Percentiles rank a stretch among this genome's conserved stretches.
Evolutionary conservation across 1,140 invertebrate genomes (phyloP).

Genomic region (Carposina sasakii): DNA sequence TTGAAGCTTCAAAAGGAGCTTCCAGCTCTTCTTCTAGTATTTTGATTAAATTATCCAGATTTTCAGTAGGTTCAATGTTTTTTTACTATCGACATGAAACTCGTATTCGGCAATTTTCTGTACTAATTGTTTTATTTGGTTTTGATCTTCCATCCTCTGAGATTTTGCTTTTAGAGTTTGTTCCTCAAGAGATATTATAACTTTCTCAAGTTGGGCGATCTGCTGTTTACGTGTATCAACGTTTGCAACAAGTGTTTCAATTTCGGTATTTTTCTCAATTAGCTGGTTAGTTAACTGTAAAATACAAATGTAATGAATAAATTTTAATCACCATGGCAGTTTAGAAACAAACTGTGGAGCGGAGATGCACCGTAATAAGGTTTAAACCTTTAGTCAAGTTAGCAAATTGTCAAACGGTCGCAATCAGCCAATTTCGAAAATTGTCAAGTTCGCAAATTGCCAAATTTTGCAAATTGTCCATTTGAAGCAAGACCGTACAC

Average conservation of each 20-base stretch:
- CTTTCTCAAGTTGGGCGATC: conserved; percentile 53
- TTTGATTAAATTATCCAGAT: conserved; percentile 52
- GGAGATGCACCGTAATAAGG: too few species aligned
- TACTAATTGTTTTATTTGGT: conserved; percentile 39
- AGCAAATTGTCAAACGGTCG: too few species aligned
- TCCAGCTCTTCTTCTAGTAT: conserved; percentile 55
- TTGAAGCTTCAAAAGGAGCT: conserved; percentile 25
- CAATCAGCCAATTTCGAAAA: too few species aligned
- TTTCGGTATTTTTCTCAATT: conserved; percentile 46
- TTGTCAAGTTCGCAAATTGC: too few species aligned
- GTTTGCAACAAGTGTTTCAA: conserved; percentile 37
- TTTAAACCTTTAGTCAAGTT: too few species aligned
- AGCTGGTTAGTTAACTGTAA: conserved; percentile 39
- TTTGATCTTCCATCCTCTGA: conserved; percentile 42
- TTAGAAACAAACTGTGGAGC: too few species aligned
- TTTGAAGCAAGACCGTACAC: too few species aligned
- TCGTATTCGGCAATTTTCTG: conserved; percentile 39
- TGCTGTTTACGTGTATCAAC: conserved; percentile 49
- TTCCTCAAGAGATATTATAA: conserved; percentile 52
- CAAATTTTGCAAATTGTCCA: too few species aligned
- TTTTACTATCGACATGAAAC: conserved; percentile 21
- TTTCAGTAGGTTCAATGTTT: conserved; percentile 29
- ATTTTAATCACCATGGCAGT: too few species aligned
- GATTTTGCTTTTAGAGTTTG: conserved; percentile 33
- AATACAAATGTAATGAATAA: too few species aligned